Evolutionary conservation across 1,140 invertebrate genomes (phyloP).

Genomic region (Monomorium pharaonis): DNA sequence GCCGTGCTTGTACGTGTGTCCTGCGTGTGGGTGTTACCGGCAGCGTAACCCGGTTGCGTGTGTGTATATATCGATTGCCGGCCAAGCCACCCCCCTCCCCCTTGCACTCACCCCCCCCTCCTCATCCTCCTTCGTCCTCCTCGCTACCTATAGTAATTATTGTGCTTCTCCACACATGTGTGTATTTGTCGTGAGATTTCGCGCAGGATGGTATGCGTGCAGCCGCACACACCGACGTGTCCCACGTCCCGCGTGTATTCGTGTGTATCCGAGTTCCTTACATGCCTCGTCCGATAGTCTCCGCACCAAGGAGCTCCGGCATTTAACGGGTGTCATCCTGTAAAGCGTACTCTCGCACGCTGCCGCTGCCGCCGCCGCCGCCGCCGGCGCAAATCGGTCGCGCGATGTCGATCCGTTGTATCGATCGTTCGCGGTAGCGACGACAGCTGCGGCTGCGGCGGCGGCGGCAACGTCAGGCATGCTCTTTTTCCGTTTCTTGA

Average conservation of each 20-base stretch:
- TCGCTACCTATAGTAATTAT: constrained; percentile 83
- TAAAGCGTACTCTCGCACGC: constrained; percentile 67
- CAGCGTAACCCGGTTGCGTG: constrained; percentile 66
- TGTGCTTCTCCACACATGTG: constrained; percentile 79
- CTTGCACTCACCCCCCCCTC: constrained; percentile 63
- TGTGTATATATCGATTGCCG: constrained; percentile 84
- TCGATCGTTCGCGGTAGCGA: constrained; percentile 35
- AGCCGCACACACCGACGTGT: constrained; percentile 65
- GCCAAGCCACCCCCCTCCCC: constrained; percentile 76
- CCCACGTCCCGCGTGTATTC: constrained; percentile 46
- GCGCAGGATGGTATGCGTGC: constrained; percentile 55
- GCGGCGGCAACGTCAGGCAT: neutral
- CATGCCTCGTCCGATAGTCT: constrained; percentile 79
- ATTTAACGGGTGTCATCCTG: constrained; percentile 83
- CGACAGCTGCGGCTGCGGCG: neutral
- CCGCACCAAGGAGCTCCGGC: constrained; percentile 67
- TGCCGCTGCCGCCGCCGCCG: constrained; percentile 17
- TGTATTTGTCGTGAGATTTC: constrained; percentile 79
- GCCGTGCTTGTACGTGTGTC: constrained; percentile 61
- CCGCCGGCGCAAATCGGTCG: constrained; percentile 32
- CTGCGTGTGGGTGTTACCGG: constrained; percentile 44
- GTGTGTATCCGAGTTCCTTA: constrained; percentile 75
- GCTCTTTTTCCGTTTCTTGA: constrained; percentile 31
- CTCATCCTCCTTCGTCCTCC: constrained; percentile 41
- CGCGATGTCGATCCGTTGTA: constrained; percentile 46